A percentile compares a stretch with the other conserved stretches of the same genome.
Evolutionary conservation across 1,140 invertebrate genomes (phyloP).

Genomic region (Hyles vespertilio): DNA sequence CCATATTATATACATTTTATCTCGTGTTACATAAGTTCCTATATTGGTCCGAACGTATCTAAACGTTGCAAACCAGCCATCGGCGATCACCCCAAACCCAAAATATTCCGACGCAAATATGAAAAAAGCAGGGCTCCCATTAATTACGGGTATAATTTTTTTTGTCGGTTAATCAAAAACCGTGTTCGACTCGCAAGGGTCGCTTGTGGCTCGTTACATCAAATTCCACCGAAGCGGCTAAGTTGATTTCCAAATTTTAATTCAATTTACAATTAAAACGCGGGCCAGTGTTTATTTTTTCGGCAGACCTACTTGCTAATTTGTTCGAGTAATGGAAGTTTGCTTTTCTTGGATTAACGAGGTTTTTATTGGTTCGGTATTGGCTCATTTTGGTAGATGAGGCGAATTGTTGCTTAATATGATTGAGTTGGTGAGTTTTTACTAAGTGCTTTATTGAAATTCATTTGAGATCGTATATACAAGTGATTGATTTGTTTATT

Average conservation of each 20-base stretch:
- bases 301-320: conserved; percentile 34
- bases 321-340: conserved; percentile 30
- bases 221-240: conserved; percentile 31
- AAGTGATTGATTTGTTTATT: too few species aligned
- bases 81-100: too few species aligned
- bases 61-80: too few species aligned
- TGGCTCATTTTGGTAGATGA: too few species aligned
- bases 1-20: too few species aligned
- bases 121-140: conserved; percentile 30
- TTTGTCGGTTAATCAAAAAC: conserved; percentile 56
- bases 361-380: too few species aligned
- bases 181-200: conserved; percentile 36
- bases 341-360: conserved; percentile 23
- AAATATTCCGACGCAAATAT: not conserved
- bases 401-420: too few species aligned
- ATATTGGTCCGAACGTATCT: too few species aligned
- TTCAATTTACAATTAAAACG: conserved; percentile 68
- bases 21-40: too few species aligned
- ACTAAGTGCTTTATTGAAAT: too few species aligned
- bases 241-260: conserved; percentile 62
- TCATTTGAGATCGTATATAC: too few species aligned
- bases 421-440: too few species aligned
- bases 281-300: conserved; percentile 45
- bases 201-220: conserved; percentile 44
- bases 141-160: conserved; percentile 48